Base-by-base conservation (phyloP, 2,113 vertebrate genomes). In the Spea multiplicata region DNA sequence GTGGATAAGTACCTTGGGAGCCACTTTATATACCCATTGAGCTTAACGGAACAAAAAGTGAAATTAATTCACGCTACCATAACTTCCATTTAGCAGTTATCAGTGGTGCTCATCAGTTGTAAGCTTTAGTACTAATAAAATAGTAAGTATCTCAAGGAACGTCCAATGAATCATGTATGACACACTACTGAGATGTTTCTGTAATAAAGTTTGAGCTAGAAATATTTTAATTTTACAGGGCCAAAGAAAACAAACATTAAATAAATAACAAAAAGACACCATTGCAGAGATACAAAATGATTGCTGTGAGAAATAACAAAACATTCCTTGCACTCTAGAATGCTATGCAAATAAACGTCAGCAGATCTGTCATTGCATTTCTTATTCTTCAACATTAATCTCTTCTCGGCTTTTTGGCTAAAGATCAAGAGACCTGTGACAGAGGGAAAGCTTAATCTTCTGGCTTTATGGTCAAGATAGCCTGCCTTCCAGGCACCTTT, bases 1-100 rank as follows among this genome's bases (percentile, higher is more conserved):
- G 48, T 44, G 30, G 16, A 76, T 76, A 68, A 68, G 59, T 76
- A 17, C 44, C 68, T 76, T 65, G 67, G 66, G 65, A 76, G 44
- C 30, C 44, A 59, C 8, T 76, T 64, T 68, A 68, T 59, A 69
- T 14, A 69, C 8, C 10, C 52, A 46, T 8, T 17, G 53, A 46
- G n/a, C 44, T 4, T 74, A 64, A n/a, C 72, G 30, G 14, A 49
- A 17, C 12, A 30, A 9, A 73, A 47, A 61, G 44, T n/a, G 4
- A 8, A 73, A 47, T 61, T 47, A 47, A 53, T 71, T 30, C 17
- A 3, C 10, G 12, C 16, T 50, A 30, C 49, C 17, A 9, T 30
- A 30, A 5, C 45, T 10, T 48, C 7, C 8, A 17, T 50, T 69
- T 50, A 69, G 4, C 47, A 5, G 4, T 49, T 69, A 69, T 12